Percentiles rank a stretch among this genome's conserved stretches.
These are phyloP conservation scores for Narcine bancroftii DNA, from an alignment of 2,113 vertebrate species.

Conservation along the genomic window DNA sequence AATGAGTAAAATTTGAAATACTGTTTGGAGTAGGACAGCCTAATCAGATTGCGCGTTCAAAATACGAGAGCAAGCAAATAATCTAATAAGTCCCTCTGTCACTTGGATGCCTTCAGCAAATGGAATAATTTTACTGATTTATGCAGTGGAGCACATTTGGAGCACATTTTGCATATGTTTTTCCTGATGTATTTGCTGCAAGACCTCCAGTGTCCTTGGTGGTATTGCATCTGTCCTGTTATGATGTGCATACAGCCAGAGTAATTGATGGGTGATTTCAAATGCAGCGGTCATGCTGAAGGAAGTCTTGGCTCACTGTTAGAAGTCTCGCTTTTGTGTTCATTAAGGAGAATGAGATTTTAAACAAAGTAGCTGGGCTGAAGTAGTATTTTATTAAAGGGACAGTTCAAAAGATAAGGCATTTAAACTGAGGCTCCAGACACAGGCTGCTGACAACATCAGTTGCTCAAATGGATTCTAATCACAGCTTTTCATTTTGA, in stretches of 20 bases:
- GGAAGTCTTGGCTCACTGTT: background rate
- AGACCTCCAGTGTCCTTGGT: background rate
- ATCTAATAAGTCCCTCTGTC: no score
- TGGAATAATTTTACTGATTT: background rate
- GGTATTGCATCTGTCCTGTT: background rate
- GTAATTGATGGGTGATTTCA: background rate
- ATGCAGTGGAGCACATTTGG: no score
- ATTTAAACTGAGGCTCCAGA: background rate
- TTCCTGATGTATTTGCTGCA: background rate
- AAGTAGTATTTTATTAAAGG: background rate
- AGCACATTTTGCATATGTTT: background rate
- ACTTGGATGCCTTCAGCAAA: background rate
- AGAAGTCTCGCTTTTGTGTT: background rate
- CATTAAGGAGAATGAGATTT: background rate
- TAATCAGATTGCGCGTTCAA: no score
- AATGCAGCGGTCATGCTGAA: background rate
- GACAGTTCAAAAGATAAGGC: background rate
- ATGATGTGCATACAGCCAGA: background rate
- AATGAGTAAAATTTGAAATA: no score
- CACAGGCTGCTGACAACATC: background rate
- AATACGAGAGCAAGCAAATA: no score
- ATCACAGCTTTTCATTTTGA: background rate
- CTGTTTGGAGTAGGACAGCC: no score
- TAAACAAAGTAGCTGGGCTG: background rate
- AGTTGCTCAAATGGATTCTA: background rate